Base-by-base conservation (phyloP, 2,113 vertebrate species). In the Emydocephalus ijimae region DNA sequence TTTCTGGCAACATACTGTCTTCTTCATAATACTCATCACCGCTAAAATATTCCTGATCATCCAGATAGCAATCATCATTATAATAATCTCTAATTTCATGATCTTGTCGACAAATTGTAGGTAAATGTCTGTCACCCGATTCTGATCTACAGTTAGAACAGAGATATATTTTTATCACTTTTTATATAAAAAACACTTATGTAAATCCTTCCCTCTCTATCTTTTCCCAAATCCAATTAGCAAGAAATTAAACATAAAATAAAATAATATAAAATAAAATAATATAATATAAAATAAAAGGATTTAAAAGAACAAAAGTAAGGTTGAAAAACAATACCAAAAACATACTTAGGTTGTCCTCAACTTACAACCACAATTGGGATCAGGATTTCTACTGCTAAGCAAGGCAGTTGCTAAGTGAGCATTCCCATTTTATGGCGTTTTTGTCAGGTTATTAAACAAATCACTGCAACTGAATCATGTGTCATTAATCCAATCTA, bases 11-110 rank as follows among this genome's bases (percentile, higher is more conserved):
- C 94, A 99, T 98, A 92, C 97, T 98, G 93, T 99, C 98, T 0
- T 99, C 98, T 91, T 99, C 99, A 24, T 98, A 99, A 95, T 98
- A 98, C 93, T 99, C 99, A 89, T 99, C 99, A 20, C 98, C 98
- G n/a, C 99, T 99, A 96, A 98, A 99, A 96, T 99, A 99, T 34
- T 99, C 99, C 74, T 97, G 97, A 48, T 98, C 98, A 95, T 97
- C 98, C n/a, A 98, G 95, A 93, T 98, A 98, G 89, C 89, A 96
- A 90, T 99, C 98, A 89, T 99, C 98, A 81, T 98, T 98, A 94
- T 98, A 98, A 92, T 97, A 97, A 52, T 98, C 96, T 86, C 97
- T 95, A 5, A 96, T 94, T 45, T 97, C 96, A 0, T 93, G 95
- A 29, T 99, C 99, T 95, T 99, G 99, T n/a, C 98, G 97, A 92